phyloP scores from a whole-genome alignment of 2,113 vertebrate species.

The Mobula birostris region DNA sequence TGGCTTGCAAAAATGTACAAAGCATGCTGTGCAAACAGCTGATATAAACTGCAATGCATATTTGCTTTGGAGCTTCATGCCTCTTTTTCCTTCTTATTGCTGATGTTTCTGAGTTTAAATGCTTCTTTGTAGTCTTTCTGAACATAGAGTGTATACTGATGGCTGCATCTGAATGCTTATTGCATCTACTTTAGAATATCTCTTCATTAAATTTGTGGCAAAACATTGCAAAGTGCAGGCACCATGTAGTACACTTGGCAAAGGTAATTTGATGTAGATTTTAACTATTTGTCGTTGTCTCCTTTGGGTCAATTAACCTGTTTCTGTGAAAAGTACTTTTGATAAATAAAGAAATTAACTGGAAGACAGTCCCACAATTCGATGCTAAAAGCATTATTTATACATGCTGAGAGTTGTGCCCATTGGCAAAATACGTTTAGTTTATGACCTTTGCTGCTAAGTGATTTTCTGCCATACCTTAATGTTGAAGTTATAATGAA shows the following conservation, averaged over 20 bases:
- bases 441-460: neutral
- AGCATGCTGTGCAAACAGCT: neutral
- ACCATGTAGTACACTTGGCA: constrained; percentile 1
- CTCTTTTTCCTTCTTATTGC: neutral
- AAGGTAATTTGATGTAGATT: neutral
- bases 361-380: neutral
- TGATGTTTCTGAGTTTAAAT: constrained; percentile 2
- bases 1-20: constrained; percentile 26
- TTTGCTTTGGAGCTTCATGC: neutral
- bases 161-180: neutral
- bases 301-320: neutral
- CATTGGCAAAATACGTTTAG: neutral
- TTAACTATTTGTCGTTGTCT: neutral
- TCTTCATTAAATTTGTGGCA: neutral
- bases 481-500: neutral
- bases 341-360: neutral
- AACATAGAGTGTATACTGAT: neutral
- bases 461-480: neutral
- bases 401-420: too few species aligned
- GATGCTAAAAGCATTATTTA: too few species aligned
- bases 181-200: neutral
- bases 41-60: neutral
- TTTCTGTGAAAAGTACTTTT: neutral
- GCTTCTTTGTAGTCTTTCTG: neutral
- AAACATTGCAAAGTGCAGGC: neutral